phyloP scores from a whole-genome alignment of 2,888 invertebrate species.

The Aradus depressus region DNA sequence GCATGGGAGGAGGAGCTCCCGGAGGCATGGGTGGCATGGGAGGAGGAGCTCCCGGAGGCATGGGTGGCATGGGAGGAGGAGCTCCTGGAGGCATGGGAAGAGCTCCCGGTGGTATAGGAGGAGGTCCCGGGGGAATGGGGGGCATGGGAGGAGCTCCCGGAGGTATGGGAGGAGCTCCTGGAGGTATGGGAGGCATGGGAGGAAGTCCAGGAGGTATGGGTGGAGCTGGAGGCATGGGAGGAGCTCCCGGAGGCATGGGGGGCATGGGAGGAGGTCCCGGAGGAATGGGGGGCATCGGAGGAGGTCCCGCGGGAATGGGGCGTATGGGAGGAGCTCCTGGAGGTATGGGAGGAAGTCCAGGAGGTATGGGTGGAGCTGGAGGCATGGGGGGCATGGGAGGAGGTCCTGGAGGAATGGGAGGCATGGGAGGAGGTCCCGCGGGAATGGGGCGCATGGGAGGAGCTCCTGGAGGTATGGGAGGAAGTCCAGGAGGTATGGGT shows the following conservation, averaged over 20 bases:
- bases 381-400: too few species aligned
- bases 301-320: background rate
- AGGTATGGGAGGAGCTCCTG: background rate
- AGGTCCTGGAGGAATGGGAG: background rate
- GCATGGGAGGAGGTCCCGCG: background rate
- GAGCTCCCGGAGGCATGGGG: too few species aligned
- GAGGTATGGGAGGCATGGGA: background rate
- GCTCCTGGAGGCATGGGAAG: background rate
- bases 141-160: background rate
- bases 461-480: background rate
- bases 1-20: too few species aligned
- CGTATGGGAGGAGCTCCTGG: conserved; percentile 1
- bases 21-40: too few species aligned
- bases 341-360: background rate
- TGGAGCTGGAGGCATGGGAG: background rate
- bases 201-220: background rate
- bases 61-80: too few species aligned
- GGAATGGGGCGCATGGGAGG: background rate
- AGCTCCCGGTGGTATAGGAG: background rate
- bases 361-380: background rate
- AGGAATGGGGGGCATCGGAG: background rate
- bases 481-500: background rate
- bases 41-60: too few species aligned
- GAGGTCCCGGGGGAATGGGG: too few species aligned
- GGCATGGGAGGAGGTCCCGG: background rate